phyloP scores from a whole-genome alignment of 2,113 vertebrate species.

The Ailuropoda melanoleuca region DNA sequence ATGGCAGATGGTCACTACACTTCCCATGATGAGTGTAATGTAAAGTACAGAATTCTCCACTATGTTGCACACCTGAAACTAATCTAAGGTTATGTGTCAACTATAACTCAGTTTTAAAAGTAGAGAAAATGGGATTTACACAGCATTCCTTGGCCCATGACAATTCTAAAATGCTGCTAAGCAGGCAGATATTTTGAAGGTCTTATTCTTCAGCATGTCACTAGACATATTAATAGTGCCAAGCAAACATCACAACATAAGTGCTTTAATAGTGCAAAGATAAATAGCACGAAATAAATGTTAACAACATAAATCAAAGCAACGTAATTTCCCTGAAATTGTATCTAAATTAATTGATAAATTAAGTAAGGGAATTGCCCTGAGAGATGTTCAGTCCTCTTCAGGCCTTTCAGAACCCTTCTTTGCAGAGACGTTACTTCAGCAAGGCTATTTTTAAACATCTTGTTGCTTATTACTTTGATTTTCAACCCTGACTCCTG shows the following conservation, averaged over 20 bases:
- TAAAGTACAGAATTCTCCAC: background rate
- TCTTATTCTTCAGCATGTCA: background rate
- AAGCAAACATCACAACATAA: background rate
- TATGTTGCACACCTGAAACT: background rate
- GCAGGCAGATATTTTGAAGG: background rate
- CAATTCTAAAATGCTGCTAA: background rate
- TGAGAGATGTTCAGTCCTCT: background rate
- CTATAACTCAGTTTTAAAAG: background rate
- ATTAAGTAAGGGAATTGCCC: background rate
- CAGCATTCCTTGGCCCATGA: background rate
- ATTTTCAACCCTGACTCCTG: background rate
- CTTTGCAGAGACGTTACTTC: background rate
- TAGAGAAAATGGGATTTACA: background rate
- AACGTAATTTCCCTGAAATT: background rate
- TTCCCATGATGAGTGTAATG: background rate
- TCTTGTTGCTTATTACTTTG: background rate
- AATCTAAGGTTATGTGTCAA: background rate
- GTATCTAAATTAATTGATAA: background rate
- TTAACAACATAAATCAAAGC: background rate
- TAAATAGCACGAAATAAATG: background rate
- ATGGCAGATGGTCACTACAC: background rate
- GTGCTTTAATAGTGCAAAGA: background rate
- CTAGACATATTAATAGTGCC: background rate
- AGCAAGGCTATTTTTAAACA: background rate
- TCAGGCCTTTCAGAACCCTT: rapidly evolving